Percentiles rank a stretch among this genome's conserved stretches.
Conservation (phyloP, 1,140 invertebrate species). For the Marisa cornuarietis region DNA sequence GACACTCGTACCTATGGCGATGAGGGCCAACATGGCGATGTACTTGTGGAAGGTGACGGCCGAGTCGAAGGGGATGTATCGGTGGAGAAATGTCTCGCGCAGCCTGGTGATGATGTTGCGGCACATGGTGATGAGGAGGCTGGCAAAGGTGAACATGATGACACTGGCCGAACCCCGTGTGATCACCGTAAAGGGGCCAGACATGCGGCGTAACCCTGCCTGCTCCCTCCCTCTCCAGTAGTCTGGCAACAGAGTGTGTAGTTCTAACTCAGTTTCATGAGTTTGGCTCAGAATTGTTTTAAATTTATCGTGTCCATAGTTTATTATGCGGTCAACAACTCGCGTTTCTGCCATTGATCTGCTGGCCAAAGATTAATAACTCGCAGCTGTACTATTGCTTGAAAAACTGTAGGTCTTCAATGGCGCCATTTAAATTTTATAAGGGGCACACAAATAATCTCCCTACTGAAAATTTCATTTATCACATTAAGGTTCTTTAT, state of each 20-base stretch:
- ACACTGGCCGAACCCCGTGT: slow-evolving; percentile 96
- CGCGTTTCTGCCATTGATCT: too few species aligned
- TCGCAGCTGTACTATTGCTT: too few species aligned
- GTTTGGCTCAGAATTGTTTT: too few species aligned
- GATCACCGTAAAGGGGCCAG: slow-evolving; percentile 96
- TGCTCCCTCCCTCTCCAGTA: slow-evolving; percentile 78
- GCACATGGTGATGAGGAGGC: slow-evolving; percentile 96
- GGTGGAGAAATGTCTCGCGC: slow-evolving; percentile 95
- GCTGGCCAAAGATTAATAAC: too few species aligned
- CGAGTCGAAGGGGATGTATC: slow-evolving; percentile 96
- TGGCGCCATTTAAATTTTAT: too few species aligned
- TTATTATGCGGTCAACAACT: too few species aligned
- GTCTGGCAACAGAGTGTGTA: slow-evolving; percentile 31
- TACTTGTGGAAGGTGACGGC: slow-evolving; percentile 99
- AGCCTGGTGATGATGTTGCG: slow-evolving; percentile 92
- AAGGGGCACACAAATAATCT: too few species aligned
- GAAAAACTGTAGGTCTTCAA: too few species aligned
- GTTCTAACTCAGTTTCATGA: too few species aligned
- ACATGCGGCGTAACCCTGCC: slow-evolving; percentile 94
- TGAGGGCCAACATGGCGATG: slow-evolving; percentile 92
- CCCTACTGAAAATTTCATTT: too few species aligned
- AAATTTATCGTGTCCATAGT: too few species aligned
- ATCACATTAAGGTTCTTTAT: too few species aligned
- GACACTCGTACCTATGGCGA: slow-evolving; percentile 74
- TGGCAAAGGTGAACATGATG: slow-evolving; percentile 94